These are phyloP conservation scores for Drosophila picticornis DNA, from an alignment of 2,888 invertebrate genomes.

Conservation along the genomic window DNA sequence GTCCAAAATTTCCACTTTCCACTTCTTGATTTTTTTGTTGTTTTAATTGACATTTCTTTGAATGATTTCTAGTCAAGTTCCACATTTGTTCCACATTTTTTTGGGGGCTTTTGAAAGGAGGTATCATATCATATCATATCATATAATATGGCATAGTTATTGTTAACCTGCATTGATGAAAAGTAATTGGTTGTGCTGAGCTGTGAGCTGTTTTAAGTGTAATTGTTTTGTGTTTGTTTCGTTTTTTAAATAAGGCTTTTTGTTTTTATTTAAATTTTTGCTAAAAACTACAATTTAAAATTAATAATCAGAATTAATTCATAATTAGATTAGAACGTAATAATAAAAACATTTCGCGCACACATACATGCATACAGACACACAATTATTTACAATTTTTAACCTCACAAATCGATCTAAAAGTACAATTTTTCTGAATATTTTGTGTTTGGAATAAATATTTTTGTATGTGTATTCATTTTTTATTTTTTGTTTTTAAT, in stretches of 20 bases:
- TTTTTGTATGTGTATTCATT: conserved; percentile 41
- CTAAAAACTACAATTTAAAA: conserved; percentile 79
- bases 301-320: conserved; percentile 76
- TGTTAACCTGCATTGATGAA: conserved; percentile 42
- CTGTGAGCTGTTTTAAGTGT: conserved; percentile 25
- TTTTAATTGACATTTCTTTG: conserved; percentile 61
- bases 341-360: conserved; percentile 70
- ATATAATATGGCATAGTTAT: conserved; percentile 8
- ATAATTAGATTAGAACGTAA: conserved; percentile 74
- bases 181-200: conserved; percentile 54
- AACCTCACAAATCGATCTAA: conserved; percentile 48
- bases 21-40: conserved; percentile 5
- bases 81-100: conserved; percentile 18
- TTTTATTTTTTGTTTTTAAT: conserved; percentile 25
- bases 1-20: conserved; percentile 2
- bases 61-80: conserved; percentile 21
- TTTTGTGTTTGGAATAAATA: conserved; percentile 71
- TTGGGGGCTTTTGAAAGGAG: not conserved
- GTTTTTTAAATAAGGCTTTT: conserved; percentile 74
- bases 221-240: conserved; percentile 22
- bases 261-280: conserved; percentile 78
- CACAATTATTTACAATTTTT: conserved; percentile 61
- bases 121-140: conserved; percentile 1
- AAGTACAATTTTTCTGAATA: conserved; percentile 59
- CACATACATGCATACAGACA: conserved; percentile 37